Percentiles rank a stretch among this genome's conserved stretches.
These are phyloP conservation scores for Junco hyemalis DNA, from an alignment of 2,113 vertebrate species.

Conservation along the genomic window DNA sequence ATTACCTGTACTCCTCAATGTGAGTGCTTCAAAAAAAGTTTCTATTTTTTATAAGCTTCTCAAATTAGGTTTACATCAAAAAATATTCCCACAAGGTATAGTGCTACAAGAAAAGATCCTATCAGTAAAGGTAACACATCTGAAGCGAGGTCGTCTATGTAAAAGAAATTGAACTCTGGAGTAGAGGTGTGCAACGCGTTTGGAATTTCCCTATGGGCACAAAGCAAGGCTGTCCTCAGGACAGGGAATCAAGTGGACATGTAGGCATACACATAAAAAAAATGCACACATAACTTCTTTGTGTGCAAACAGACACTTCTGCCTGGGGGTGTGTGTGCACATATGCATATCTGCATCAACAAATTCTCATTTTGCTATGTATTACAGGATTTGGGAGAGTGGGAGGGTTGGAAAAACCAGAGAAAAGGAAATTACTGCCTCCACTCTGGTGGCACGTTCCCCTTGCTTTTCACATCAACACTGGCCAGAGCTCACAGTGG, in stretches of 20 bases:
- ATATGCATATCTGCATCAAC: not conserved
- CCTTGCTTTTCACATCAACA: conserved; percentile 53
- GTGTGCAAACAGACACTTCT: conserved; percentile 29
- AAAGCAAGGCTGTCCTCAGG: conserved; percentile 68
- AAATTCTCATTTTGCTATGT: conserved; percentile 22
- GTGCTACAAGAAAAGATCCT: conserved; percentile 94
- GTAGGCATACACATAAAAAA: conserved; percentile 43
- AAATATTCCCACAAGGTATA: conserved; percentile 83
- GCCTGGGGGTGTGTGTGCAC: not conserved
- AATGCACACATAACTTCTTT: not conserved
- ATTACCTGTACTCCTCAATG: conserved; percentile 90
- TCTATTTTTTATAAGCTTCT: conserved; percentile 78
- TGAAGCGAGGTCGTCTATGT: conserved; percentile 86
- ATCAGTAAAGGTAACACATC: conserved; percentile 84
- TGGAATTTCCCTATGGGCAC: conserved; percentile 77
- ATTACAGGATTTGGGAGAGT: conserved; percentile 33
- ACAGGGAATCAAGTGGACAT: conserved; percentile 62
- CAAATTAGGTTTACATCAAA: conserved; percentile 83
- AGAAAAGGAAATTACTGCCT: conserved; percentile 21
- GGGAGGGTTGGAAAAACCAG: conserved; percentile 25
- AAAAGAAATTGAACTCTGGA: conserved; percentile 86
- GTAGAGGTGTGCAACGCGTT: conserved; percentile 84
- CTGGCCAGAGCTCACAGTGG: not conserved
- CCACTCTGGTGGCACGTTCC: not conserved
- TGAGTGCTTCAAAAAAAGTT: conserved; percentile 85